A percentile compares a stretch with the other conserved stretches of the same genome.
Conservation (phyloP, 2,797 vertebrate genomes). For the Sebastes hopkinsi region DNA sequence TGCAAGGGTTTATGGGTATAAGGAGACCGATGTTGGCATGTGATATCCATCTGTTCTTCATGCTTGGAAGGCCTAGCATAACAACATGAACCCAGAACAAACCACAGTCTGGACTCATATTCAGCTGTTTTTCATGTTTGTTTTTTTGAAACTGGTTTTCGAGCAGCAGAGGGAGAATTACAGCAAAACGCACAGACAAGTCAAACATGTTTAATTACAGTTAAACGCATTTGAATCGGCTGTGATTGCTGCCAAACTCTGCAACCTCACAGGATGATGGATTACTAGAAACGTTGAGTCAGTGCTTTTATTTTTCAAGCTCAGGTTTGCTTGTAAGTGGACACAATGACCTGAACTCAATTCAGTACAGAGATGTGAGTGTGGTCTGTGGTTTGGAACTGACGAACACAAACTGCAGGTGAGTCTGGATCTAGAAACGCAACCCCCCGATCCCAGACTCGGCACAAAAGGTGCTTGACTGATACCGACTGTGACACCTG, state of each 20-base stretch:
- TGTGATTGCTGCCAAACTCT: constrained; percentile 29
- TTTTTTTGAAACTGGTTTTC: constrained; percentile 1
- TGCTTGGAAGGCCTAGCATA: constrained; percentile 68
- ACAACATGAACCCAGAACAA: constrained; percentile 65
- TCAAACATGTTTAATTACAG: constrained; percentile 50
- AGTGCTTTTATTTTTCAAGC: constrained; percentile 28
- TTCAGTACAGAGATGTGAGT: constrained; percentile 6
- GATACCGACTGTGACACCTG: neutral
- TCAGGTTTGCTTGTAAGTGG: constrained; percentile 18
- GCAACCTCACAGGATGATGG: constrained; percentile 60
- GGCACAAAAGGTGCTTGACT: neutral
- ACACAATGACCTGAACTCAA: neutral
- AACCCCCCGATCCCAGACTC: neutral
- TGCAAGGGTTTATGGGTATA: constrained; percentile 63
- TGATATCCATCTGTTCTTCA: constrained; percentile 56
- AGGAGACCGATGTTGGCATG: constrained; percentile 60
- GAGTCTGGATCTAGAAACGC: neutral
- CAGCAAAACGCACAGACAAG: constrained; percentile 21
- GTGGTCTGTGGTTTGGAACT: constrained; percentile 17
- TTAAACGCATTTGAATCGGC: constrained; percentile 39
- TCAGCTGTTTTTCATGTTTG: constrained; percentile 55
- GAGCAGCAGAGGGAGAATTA: constrained; percentile 25
- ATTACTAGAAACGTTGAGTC: constrained; percentile 54
- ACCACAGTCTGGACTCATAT: constrained; percentile 71
- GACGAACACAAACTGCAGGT: constrained; percentile 48